Conservation (phyloP, 2,113 vertebrate species). For the Glaucidium brasilianum region DNA sequence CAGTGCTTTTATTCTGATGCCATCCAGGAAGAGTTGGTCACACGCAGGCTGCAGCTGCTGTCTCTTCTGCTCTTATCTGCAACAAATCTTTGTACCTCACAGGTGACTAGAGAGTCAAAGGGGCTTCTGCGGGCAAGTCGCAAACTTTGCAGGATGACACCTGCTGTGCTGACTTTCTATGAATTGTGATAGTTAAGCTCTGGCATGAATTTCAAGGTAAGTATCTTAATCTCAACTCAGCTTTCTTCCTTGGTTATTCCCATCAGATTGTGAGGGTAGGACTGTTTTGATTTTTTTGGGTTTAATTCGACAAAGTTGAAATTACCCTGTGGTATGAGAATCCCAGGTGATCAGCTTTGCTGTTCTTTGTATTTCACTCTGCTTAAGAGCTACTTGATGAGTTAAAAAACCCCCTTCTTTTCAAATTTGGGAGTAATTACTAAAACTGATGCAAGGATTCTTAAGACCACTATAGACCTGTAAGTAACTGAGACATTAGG, state of each 20-base stretch:
- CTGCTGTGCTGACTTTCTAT: background rate
- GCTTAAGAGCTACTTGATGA: background rate
- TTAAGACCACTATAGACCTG: background rate
- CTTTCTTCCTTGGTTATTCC: background rate
- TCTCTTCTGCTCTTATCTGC: background rate
- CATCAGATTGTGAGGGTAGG: background rate
- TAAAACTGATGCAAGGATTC: background rate
- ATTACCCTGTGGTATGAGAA: background rate
- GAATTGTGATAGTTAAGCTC: background rate
- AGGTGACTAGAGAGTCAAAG: background rate
- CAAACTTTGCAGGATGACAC: background rate
- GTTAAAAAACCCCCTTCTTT: background rate
- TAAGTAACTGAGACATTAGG: background rate
- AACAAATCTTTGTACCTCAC: background rate
- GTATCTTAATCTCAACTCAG: background rate
- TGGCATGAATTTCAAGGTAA: background rate
- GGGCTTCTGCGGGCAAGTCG: background rate
- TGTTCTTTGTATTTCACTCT: background rate
- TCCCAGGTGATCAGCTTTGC: background rate
- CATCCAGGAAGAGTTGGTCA: background rate
- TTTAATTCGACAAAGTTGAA: background rate
- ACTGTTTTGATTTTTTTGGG: background rate
- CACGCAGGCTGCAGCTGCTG: background rate
- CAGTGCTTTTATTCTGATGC: fast-evolving
- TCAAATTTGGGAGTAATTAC: background rate